A percentile compares a stretch with the other conserved stretches of the same genome.
Conservation (phyloP, 2,797 vertebrate species). For the Loris lydekkerianus region DNA sequence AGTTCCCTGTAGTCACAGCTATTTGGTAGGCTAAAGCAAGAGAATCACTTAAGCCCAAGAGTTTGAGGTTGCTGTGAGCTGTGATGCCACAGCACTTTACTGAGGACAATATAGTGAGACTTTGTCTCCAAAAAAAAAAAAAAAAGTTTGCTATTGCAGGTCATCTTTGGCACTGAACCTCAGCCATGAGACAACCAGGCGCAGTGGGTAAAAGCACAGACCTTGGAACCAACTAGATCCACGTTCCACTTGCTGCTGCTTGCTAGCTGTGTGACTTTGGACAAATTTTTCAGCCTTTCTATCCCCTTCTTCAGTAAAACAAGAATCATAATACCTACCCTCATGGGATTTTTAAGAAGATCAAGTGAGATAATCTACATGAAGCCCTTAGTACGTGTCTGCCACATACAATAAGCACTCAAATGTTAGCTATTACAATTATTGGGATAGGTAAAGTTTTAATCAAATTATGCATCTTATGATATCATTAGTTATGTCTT, state of each 20-base stretch:
- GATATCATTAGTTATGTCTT: not conserved
- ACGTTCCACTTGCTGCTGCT: not conserved
- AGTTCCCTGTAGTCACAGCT: too few relatives aligned
- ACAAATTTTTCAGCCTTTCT: slow-evolving; percentile 9
- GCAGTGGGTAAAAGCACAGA: not conserved
- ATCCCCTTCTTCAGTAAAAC: not conserved
- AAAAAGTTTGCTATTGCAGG: not conserved
- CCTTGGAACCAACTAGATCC: not conserved
- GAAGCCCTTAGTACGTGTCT: not conserved
- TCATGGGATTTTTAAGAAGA: not conserved
- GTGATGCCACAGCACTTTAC: too few relatives aligned
- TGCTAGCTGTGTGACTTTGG: not conserved
- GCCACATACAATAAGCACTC: not conserved
- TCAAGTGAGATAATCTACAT: not conserved
- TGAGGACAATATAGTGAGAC: too few relatives aligned
- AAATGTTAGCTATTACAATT: not conserved
- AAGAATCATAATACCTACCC: not conserved
- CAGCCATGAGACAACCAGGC: not conserved
- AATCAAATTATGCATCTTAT: not conserved
- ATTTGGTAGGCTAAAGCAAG: too few relatives aligned
- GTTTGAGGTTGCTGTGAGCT: too few relatives aligned
- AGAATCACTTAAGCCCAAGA: too few relatives aligned
- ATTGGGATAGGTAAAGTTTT: not conserved
- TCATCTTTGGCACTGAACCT: not conserved
- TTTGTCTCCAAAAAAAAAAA: not conserved